Percentiles rank a stretch among this genome's conserved stretches.
Conservation (phyloP, 2,797 vertebrate species). For the Coregonus suidteri region DNA sequence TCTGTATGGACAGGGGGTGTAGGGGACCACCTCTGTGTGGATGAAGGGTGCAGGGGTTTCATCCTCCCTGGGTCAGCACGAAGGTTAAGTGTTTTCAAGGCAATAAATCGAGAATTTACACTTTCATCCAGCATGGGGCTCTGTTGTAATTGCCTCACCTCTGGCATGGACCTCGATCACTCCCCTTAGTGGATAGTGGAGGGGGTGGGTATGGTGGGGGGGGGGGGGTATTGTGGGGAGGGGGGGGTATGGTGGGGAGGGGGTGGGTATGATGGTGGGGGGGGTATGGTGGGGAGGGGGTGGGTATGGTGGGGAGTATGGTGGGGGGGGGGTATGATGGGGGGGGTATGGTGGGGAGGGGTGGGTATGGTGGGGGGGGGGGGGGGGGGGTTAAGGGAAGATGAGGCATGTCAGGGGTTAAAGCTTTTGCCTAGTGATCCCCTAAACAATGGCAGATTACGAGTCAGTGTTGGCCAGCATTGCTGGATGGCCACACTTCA, state of each 20-base stretch:
- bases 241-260: not conserved
- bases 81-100: constrained; percentile 45
- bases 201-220: not conserved
- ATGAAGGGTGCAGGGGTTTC: constrained; percentile 1
- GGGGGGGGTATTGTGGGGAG: no score
- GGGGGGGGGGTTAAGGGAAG: not conserved
- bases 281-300: no score
- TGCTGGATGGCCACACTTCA: not conserved
- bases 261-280: no score
- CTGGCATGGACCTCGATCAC: constrained; percentile 15
- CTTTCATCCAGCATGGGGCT: constrained; percentile 26
- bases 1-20: not conserved
- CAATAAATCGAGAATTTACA: constrained; percentile 48
- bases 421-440: constrained; percentile 15
- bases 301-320: not conserved
- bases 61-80: constrained; percentile 33
- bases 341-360: no score
- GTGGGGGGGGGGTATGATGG: no score
- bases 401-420: not conserved
- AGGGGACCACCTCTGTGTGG: not conserved
- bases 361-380: not conserved
- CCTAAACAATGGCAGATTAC: constrained; percentile 22
- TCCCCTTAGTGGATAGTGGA: not conserved
- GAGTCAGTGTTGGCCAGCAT: constrained; percentile 1
- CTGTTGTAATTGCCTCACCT: constrained; percentile 16